Evolutionary conservation across 2,113 vertebrate species (phyloP).

Genomic region (Indicator indicator): DNA sequence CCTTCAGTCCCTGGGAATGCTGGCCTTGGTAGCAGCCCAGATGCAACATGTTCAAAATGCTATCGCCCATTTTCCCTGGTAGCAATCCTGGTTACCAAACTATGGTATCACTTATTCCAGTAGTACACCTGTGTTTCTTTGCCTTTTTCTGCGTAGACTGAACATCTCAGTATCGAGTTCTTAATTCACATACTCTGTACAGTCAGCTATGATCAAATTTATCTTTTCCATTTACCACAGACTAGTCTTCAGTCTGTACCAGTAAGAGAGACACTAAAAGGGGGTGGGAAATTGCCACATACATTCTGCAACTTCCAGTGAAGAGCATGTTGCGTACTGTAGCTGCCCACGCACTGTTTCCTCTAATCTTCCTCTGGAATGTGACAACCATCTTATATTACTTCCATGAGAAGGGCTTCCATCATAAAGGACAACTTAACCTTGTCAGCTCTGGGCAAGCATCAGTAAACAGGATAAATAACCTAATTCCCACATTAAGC

Average conservation of each 20-base stretch:
- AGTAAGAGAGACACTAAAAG: neutral
- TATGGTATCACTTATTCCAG: neutral
- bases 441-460: neutral
- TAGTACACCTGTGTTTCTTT: neutral
- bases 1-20: neutral
- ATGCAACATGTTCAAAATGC: neutral
- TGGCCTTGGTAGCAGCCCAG: neutral
- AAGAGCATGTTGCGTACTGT: fast-evolving
- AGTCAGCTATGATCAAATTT: neutral
- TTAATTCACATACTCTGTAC: neutral
- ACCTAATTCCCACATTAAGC: neutral
- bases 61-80: neutral
- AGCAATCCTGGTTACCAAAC: neutral
- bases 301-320: neutral
- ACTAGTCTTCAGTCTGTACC: neutral
- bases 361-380: neutral
- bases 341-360: neutral
- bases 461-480: fast-evolving
- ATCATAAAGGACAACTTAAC: neutral
- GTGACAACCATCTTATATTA: fast-evolving
- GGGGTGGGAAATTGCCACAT: neutral
- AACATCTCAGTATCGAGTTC: neutral
- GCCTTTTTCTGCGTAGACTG: neutral
- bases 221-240: neutral
- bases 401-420: neutral